Conservation (phyloP, 35 echinoderm and acorn worm species). For the Chiridota heheva region DNA sequence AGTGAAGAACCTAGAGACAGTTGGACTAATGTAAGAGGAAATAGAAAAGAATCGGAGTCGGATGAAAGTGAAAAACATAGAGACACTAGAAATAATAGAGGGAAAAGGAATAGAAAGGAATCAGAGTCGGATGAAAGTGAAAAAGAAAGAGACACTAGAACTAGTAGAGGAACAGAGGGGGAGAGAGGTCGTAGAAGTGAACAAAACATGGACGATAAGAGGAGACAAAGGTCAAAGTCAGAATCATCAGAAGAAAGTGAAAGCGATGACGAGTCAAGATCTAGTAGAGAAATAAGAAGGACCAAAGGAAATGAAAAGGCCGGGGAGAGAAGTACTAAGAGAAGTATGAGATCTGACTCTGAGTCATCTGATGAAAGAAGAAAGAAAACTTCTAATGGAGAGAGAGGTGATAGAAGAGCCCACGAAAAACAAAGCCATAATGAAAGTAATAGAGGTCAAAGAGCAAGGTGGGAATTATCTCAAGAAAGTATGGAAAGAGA, state of each 20-base stretch:
- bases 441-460: neutral
- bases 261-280: no score
- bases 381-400: neutral
- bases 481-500: neutral
- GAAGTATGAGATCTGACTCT: conserved; percentile 16
- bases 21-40: neutral
- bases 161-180: no score
- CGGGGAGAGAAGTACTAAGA: neutral
- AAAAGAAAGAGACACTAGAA: neutral
- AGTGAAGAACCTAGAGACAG: neutral
- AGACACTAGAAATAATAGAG: conserved; percentile 5
- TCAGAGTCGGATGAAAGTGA: neutral
- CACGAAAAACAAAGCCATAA: neutral
- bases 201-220: neutral
- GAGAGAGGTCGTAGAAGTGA: neutral
- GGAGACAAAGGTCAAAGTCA: neutral
- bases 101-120: neutral
- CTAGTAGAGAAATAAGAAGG: neutral
- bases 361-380: neutral
- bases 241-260: conserved; percentile 10
- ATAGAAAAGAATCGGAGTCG: neutral
- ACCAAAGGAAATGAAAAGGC: conserved; percentile 1
- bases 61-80: neutral
- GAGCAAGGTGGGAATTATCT: neutral
- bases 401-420: neutral